Percentiles rank a stretch among this genome's conserved stretches.
Evolutionary conservation across 2,113 vertebrate genomes (phyloP).

Genomic region (Catharus minimus): DNA sequence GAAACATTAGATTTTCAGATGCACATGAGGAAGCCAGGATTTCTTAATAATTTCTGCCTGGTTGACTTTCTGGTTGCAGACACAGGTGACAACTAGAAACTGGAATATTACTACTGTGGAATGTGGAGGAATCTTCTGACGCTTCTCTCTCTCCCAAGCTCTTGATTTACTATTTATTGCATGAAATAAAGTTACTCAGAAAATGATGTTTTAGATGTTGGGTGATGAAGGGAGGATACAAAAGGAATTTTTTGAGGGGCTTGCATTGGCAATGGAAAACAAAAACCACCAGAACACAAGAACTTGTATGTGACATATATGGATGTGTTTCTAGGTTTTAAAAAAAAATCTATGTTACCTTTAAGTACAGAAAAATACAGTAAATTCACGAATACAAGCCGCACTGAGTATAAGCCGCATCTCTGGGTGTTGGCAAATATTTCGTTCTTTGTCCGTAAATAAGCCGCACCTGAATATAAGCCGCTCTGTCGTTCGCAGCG

Average conservation of each 20-base stretch:
- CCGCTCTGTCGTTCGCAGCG: too few relatives aligned
- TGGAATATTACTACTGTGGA: neutral
- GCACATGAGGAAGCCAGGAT: neutral
- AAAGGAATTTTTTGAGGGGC: rapidly evolving
- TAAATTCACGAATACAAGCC: too few relatives aligned
- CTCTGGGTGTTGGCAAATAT: too few relatives aligned
- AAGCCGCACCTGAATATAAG: too few relatives aligned
- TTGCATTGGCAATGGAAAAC: neutral
- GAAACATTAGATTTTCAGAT: neutral
- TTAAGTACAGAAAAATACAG: neutral
- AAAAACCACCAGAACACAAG: neutral
- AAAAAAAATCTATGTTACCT: neutral
- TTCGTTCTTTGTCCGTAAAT: too few relatives aligned
- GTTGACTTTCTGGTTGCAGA: neutral
- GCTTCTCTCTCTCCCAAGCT: rapidly evolving
- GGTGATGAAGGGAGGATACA: neutral
- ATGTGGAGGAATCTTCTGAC: neutral
- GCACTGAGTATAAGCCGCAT: too few relatives aligned
- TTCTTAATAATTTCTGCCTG: neutral
- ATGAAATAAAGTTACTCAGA: neutral
- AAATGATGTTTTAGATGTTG: neutral
- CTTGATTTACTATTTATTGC: neutral
- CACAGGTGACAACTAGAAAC: neutral
- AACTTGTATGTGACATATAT: neutral
- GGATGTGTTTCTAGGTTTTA: neutral